These are phyloP conservation scores for Lepus oiostolus DNA, from an alignment of 2,797 vertebrate genomes.

Conservation along the genomic window DNA sequence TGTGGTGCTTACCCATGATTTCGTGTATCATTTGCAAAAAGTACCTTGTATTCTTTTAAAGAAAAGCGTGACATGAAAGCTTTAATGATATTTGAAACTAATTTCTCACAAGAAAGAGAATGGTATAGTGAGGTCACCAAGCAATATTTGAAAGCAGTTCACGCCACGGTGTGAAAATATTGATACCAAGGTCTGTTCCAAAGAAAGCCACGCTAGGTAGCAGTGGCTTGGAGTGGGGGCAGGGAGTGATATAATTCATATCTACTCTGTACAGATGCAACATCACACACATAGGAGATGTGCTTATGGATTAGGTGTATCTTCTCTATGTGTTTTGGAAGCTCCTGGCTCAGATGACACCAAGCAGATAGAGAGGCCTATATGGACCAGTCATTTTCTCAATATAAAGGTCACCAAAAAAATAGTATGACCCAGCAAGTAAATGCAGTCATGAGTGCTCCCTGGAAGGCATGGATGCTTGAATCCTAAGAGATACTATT, in stretches of 20 bases:
- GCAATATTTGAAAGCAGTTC: constrained; percentile 34
- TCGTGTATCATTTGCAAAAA: neutral
- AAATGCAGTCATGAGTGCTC: neutral
- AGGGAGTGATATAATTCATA: neutral
- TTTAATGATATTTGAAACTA: constrained; percentile 23
- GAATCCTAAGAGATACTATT: neutral
- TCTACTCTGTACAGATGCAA: neutral
- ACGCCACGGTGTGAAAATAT: neutral
- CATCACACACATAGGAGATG: neutral
- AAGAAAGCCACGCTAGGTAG: constrained; percentile 55
- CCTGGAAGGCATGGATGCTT: neutral
- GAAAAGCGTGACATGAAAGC: neutral
- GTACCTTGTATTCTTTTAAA: neutral
- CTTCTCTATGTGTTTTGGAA: neutral
- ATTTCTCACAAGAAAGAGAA: constrained; percentile 50
- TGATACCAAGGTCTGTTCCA: constrained; percentile 38
- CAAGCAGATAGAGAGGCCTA: neutral
- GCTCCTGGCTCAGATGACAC: neutral
- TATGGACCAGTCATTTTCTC: neutral
- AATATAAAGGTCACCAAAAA: neutral
- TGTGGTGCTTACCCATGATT: neutral
- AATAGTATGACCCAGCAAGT: neutral
- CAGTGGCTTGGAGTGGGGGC: neutral
- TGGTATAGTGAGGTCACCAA: neutral
- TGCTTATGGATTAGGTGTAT: neutral